A percentile compares a stretch with the other conserved stretches of the same genome.
phyloP scores from a whole-genome alignment of 2,113 vertebrate genomes.

The Eulemur macaco region DNA sequence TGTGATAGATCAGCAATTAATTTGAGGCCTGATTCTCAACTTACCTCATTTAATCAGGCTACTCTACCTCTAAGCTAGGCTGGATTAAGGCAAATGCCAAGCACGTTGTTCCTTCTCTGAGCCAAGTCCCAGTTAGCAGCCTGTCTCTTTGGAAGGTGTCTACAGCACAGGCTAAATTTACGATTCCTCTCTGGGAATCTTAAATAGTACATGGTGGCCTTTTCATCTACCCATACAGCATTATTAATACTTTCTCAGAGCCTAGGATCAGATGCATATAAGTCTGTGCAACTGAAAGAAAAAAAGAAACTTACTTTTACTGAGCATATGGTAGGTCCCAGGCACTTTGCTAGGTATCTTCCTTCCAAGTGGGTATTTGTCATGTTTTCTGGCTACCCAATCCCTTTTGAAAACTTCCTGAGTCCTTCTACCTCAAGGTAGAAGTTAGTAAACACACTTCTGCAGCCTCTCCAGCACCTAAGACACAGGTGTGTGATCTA shows the following conservation, averaged over 20 bases:
- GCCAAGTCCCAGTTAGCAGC: slow-evolving; percentile 62
- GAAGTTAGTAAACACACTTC: neutral
- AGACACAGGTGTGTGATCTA: neutral
- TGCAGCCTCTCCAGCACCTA: neutral
- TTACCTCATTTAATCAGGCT: slow-evolving; percentile 7
- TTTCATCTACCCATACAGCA: slow-evolving; percentile 56
- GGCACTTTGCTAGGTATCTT: neutral
- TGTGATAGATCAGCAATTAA: neutral
- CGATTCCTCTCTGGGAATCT: slow-evolving; percentile 50
- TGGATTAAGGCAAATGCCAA: slow-evolving; percentile 59
- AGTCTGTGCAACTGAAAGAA: slow-evolving; percentile 38
- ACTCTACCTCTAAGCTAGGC: slow-evolving; percentile 7
- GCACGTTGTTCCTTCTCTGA: slow-evolving; percentile 33
- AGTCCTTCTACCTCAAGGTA: neutral
- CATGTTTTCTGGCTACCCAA: neutral
- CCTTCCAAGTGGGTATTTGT: neutral
- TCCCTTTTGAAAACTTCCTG: neutral
- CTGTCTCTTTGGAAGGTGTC: slow-evolving; percentile 52
- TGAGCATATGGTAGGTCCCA: neutral
- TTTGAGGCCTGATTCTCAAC: neutral
- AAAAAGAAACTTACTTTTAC: slow-evolving; percentile 39
- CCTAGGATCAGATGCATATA: slow-evolving; percentile 39
- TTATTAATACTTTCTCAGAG: slow-evolving; percentile 59
- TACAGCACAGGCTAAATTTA: slow-evolving; percentile 54
- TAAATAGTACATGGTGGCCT: slow-evolving; percentile 68